These are phyloP conservation scores for Cordylochernes scorpioides DNA, from an alignment of 2,888 invertebrate genomes.

Conservation along the genomic window DNA sequence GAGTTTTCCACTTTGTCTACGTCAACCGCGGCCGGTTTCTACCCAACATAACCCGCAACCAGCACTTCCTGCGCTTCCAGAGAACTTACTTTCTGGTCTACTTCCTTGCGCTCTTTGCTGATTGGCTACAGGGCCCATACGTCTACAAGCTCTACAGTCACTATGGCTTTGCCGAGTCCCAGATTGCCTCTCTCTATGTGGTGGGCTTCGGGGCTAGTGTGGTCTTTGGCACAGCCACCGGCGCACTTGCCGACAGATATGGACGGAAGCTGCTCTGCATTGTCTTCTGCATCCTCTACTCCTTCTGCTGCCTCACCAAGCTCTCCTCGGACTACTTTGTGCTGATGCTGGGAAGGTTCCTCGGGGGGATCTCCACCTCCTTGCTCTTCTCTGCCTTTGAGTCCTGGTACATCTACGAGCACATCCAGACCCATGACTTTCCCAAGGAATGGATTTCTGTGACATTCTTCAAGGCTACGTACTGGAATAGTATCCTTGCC, in stretches of 20 bases:
- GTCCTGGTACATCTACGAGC: constrained; percentile 33
- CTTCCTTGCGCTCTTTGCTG: constrained; percentile 30
- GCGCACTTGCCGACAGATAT: constrained; percentile 29
- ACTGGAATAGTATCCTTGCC: constrained; percentile 31
- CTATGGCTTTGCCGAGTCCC: constrained; percentile 29
- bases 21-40: no score
- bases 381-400: constrained; percentile 33
- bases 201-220: constrained; percentile 32
- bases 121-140: constrained; percentile 34
- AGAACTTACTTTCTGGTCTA: constrained; percentile 28
- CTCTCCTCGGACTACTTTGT: constrained; percentile 25
- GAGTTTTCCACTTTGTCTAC: no score
- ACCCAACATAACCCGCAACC: no score
- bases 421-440: constrained; percentile 29
- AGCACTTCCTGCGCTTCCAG: constrained; percentile 26
- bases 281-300: constrained; percentile 25
- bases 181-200: constrained; percentile 31
- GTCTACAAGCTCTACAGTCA: constrained; percentile 31
- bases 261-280: constrained; percentile 30
- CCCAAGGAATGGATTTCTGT: constrained; percentile 31
- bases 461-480: constrained; percentile 30
- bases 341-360: constrained; percentile 27
- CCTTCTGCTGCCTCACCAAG: constrained; percentile 27
- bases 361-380: constrained; percentile 32
- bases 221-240: constrained; percentile 29